Evolutionary conservation across 2,888 invertebrate genomes (phyloP).

Genomic region (Mesorhabditis spiculigera): DNA sequence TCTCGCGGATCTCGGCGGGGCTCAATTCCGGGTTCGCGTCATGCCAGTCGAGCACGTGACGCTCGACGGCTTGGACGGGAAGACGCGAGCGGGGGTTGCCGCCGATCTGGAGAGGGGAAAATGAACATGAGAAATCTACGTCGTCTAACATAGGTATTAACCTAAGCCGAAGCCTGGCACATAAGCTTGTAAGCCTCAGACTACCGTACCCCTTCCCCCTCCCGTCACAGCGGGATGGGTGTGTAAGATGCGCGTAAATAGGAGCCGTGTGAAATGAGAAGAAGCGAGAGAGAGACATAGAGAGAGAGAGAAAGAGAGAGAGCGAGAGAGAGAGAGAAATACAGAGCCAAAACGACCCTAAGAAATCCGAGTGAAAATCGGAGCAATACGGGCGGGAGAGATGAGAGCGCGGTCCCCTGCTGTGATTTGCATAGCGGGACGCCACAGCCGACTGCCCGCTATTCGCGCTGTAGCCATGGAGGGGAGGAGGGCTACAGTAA

Average conservation of each 20-base stretch:
- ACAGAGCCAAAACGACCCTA: no score
- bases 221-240: not conserved
- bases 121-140: not conserved
- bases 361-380: not conserved
- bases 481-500: no score
- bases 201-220: not conserved
- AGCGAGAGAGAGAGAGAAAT: no score
- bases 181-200: not conserved
- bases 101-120: slow-evolving; percentile 43
- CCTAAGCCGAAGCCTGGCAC: not conserved
- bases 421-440: slow-evolving; percentile 3
- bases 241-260: slow-evolving; percentile 2
- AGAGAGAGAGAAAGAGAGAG: no score
- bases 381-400: not conserved
- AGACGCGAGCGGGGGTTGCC: slow-evolving; percentile 71
- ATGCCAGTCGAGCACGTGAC: slow-evolving; percentile 84
- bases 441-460: not conserved
- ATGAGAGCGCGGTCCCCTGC: not conserved
- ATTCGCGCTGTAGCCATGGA: no score
- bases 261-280: not conserved
- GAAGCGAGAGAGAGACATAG: not conserved
- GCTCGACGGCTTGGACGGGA: slow-evolving; percentile 87
- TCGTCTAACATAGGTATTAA: no score
- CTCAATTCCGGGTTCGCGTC: slow-evolving; percentile 87
- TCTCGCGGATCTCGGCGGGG: slow-evolving; percentile 91